Evolutionary conservation across 2,797 vertebrate genomes (phyloP).

Genomic region (Gadopsis bispinosus): DNA sequence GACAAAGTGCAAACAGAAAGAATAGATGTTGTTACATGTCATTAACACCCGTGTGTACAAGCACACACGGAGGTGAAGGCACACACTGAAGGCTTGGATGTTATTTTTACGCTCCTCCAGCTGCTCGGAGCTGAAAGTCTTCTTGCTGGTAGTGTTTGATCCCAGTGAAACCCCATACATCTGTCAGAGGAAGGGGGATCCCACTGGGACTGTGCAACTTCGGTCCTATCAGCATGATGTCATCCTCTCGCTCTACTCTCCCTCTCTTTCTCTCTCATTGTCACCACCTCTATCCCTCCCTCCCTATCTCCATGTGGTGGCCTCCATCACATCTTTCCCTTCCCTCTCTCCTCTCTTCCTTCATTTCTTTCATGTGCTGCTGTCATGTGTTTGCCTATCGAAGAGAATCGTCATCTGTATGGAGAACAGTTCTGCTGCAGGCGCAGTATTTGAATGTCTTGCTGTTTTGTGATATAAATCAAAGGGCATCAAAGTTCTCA

Average conservation of each 20-base stretch:
- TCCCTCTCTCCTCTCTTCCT: not conserved
- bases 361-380: conserved; percentile 11
- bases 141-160: conserved; percentile 76
- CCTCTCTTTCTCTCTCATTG: conserved; percentile 8
- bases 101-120: conserved; percentile 70
- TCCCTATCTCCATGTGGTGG: conserved; percentile 9
- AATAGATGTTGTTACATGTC: not conserved
- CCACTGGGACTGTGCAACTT: conserved; percentile 66
- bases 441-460: not conserved
- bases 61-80: conserved; percentile 14
- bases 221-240: conserved; percentile 66
- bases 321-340: conserved; percentile 2
- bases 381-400: not conserved
- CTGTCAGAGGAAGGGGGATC: conserved; percentile 71
- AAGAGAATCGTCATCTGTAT: conserved; percentile 11
- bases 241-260: conserved; percentile 52
- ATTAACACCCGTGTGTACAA: conserved; percentile 11
- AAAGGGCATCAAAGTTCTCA: conserved; percentile 22
- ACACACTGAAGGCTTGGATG: conserved; percentile 52
- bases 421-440: not conserved
- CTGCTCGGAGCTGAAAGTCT: conserved; percentile 66
- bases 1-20: not conserved
- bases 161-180: conserved; percentile 69
- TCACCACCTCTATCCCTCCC: conserved; percentile 18
- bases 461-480: conserved; percentile 32